These are phyloP conservation scores for Hydrochoerus hydrochaeris DNA, from an alignment of 2,113 vertebrate species.

Conservation along the genomic window DNA sequence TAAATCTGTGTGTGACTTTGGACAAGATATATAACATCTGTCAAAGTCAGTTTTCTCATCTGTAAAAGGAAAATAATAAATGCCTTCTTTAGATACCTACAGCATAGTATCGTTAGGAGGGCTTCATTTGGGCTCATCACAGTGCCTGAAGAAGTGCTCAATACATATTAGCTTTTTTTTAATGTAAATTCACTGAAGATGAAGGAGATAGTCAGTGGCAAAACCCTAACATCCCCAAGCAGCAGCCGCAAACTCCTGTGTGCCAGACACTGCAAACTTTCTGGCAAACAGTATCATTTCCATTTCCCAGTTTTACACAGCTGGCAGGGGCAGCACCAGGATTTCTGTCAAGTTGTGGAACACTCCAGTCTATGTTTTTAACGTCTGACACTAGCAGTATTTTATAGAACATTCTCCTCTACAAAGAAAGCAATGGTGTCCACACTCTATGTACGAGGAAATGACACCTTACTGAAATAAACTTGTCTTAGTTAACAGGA, in stretches of 20 bases:
- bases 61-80: not conserved
- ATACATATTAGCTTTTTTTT: not conserved
- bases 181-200: not conserved
- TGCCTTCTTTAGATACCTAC: not conserved
- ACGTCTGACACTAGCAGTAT: not conserved
- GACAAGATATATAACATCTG: not conserved
- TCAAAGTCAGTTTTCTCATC: not conserved
- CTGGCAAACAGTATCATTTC: not conserved
- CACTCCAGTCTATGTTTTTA: not conserved
- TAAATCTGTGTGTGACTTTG: not conserved
- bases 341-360: not conserved
- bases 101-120: not conserved
- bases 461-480: not conserved
- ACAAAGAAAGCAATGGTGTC: not conserved
- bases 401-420: not conserved
- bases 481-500: not conserved
- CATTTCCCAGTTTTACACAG: not conserved
- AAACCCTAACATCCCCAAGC: not conserved
- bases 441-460: not conserved
- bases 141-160: not conserved
- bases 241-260: not conserved
- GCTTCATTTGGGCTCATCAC: not conserved
- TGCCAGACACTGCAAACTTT: not conserved
- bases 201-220: not conserved
- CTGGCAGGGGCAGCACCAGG: not conserved